phyloP scores from a whole-genome alignment of 2,797 vertebrate genomes.

The Merluccius polli region DNA sequence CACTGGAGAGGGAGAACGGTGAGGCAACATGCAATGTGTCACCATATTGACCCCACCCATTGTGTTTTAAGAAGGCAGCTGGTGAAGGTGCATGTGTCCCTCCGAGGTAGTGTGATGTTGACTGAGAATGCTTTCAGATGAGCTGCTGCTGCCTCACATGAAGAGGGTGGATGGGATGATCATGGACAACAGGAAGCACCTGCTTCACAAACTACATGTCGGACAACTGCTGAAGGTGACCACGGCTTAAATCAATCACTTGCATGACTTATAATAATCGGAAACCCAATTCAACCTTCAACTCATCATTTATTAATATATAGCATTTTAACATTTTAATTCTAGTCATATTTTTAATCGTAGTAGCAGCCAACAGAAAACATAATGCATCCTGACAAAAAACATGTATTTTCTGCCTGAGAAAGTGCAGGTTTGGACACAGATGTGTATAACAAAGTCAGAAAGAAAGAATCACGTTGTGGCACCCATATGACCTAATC shows the following conservation, averaged over 20 bases:
- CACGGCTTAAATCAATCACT: background rate
- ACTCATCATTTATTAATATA: too few relatives aligned
- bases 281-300: background rate
- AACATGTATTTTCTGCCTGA: too few relatives aligned
- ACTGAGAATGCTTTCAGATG: constrained; percentile 74
- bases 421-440: too few relatives aligned
- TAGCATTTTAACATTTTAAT: too few relatives aligned
- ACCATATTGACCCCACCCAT: background rate
- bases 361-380: too few relatives aligned
- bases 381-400: too few relatives aligned
- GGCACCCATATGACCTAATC: too few relatives aligned
- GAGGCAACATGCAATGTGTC: constrained; percentile 30
- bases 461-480: too few relatives aligned
- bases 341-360: too few relatives aligned
- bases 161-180: constrained; percentile 94
- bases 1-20: constrained; percentile 92
- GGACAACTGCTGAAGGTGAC: constrained; percentile 91
- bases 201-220: constrained; percentile 89
- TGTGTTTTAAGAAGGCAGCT: background rate
- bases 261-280: background rate
- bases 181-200: constrained; percentile 87
- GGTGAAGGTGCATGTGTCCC: too few relatives aligned
- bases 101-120: background rate
- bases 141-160: constrained; percentile 92
- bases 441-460: too few relatives aligned